These are phyloP conservation scores for Hystrix cristata DNA, from an alignment of 2,113 vertebrate species.

Conservation along the genomic window DNA sequence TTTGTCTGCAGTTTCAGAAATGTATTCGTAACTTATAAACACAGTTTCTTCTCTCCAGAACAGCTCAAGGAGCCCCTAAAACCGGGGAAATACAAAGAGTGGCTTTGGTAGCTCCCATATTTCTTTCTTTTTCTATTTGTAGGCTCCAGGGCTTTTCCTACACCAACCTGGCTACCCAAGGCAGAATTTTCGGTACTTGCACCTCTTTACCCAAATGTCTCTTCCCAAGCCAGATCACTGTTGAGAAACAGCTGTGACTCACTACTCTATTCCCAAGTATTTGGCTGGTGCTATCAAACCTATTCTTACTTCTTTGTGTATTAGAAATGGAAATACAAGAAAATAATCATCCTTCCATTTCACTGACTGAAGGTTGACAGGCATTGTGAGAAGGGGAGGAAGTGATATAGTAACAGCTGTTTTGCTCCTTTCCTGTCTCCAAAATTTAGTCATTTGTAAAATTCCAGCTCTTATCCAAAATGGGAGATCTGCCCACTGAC, in stretches of 20 bases:
- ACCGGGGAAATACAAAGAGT: background rate
- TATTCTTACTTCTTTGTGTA: background rate
- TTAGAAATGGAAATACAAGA: conserved; percentile 40
- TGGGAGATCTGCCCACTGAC: background rate
- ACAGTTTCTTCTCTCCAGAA: background rate
- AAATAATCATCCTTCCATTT: background rate
- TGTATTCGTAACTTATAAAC: background rate
- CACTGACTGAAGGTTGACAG: background rate
- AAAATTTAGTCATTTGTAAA: background rate
- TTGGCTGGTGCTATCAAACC: background rate
- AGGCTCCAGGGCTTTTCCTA: too few relatives aligned
- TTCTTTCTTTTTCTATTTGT: background rate
- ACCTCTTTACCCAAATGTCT: background rate
- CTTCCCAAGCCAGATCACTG: background rate
- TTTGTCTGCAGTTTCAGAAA: background rate
- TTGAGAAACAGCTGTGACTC: background rate
- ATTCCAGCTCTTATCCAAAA: conserved; percentile 5
- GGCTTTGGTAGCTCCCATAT: background rate
- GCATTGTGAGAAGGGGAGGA: background rate
- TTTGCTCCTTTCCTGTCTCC: conserved; percentile 3
- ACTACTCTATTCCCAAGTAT: background rate
- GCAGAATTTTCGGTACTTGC: background rate
- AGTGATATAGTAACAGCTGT: background rate
- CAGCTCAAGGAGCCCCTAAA: background rate
- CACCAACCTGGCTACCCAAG: background rate